Evolutionary conservation across 2,113 vertebrate genomes (phyloP).

Genomic region (Otocyon megalotis): DNA sequence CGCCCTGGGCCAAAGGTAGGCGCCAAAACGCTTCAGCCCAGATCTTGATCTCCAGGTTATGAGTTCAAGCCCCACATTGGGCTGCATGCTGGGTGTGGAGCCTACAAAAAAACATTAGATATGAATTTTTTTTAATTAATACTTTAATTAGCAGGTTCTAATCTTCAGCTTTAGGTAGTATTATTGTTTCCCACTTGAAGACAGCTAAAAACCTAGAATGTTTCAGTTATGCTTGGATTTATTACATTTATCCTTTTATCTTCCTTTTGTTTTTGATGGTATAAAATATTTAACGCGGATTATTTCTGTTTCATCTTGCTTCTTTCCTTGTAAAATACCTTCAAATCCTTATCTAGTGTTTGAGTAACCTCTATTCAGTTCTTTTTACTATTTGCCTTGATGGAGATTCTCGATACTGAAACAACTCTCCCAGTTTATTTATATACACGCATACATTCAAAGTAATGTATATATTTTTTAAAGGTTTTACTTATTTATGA

Average conservation of each 20-base stretch:
- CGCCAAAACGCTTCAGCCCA: background rate
- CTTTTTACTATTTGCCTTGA: background rate
- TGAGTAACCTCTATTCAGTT: conserved; percentile 11
- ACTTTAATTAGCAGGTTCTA: background rate
- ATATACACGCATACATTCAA: background rate
- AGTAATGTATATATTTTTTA: background rate
- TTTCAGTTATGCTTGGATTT: background rate
- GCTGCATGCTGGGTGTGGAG: background rate
- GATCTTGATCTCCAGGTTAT: background rate
- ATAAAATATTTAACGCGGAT: background rate
- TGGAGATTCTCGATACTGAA: background rate
- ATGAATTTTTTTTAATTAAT: background rate
- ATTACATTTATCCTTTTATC: background rate
- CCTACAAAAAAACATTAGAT: background rate
- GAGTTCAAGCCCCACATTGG: background rate
- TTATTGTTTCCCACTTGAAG: background rate
- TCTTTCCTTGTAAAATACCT: background rate
- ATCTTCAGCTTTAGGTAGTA: background rate
- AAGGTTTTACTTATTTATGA: too few relatives aligned
- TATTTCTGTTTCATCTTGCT: background rate
- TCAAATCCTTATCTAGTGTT: background rate
- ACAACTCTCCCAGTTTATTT: background rate
- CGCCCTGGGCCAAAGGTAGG: too few relatives aligned
- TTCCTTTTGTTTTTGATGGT: conserved; percentile 36
- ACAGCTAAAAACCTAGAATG: background rate